Conservation (phyloP, 2,113 vertebrate species). For the Scalopus aquaticus region DNA sequence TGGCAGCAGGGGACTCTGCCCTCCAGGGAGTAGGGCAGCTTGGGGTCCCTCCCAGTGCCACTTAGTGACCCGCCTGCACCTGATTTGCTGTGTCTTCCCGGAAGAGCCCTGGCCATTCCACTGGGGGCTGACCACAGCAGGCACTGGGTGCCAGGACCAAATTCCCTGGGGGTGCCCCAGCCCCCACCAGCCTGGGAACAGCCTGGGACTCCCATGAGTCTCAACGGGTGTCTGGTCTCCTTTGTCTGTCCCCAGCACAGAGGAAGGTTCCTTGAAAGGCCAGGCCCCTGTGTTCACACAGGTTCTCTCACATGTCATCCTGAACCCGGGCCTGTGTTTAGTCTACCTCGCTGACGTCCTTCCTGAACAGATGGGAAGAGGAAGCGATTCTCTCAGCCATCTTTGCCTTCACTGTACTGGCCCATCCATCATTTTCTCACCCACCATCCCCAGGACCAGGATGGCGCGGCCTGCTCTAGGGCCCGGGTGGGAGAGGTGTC, state of each 20-base stretch:
- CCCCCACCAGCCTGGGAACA: fast-evolving
- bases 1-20: not conserved
- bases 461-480: too few relatives aligned
- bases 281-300: not conserved
- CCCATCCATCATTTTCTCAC: constrained; percentile 71
- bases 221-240: not conserved
- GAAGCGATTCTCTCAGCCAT: constrained; percentile 72
- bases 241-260: not conserved
- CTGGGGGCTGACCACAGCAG: not conserved
- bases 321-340: constrained; percentile 85
- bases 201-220: not conserved
- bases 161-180: fast-evolving
- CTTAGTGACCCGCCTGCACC: not conserved
- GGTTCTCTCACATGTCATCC: not conserved
- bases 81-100: not conserved
- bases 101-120: too few relatives aligned
- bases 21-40: not conserved
- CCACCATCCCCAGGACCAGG: not conserved
- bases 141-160: not conserved
- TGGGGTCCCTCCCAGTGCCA: not conserved
- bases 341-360: constrained; percentile 81
- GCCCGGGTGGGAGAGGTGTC: not conserved
- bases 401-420: constrained; percentile 48
- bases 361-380: constrained; percentile 79
- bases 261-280: constrained; percentile 29